Evolutionary conservation across 2,113 vertebrate species (phyloP), one percentile per base, ranked within the genome.

Genomic region (Anolis sagrei): DNA sequence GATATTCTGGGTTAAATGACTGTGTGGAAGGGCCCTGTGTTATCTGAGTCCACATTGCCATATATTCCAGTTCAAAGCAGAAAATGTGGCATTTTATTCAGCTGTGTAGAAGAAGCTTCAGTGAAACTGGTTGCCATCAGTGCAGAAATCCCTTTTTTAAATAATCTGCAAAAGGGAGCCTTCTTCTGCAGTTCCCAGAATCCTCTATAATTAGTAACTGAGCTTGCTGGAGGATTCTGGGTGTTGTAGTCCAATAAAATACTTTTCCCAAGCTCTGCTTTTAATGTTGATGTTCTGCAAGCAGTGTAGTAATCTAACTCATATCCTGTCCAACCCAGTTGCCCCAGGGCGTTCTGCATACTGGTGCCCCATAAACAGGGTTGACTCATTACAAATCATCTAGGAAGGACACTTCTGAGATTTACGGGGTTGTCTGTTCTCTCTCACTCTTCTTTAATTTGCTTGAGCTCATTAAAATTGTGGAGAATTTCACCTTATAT

Each of bases 301-400:
- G 94, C 95, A 95, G 11, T 48, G 79, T 90, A 92, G 90, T 94
- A 95, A 93, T 92, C 91, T 95, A 92, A 93, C 90, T 94, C 92
- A 93, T 91, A 94, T 95, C 94, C 95, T 96, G 94, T 89, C 87
- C 92, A 91, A 90, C 89, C 84, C 88, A 86, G 89, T 95, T 94
- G 94, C 95, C 94, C 94, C 91, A 92, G 93, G 94, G 92, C 90
- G 91, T 93, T 87, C 86, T 91, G 89, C 83, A 78, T 81, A 83
- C 94, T 91, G 86, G 90, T 96, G 93, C 76, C 92, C 90, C 87
- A 90, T 93, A 94, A 93, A 85, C 91, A 88, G 79, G 34, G 88
- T 87, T 93, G 94, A 96, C 90, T 95, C 93, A 94, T 84, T 85
- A 90, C 68, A 51, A 70, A 81, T 85, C 91, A 95, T 85, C 81